These are phyloP conservation scores for Accipiter cooperii DNA, from an alignment of 2,113 vertebrate species.

Conservation along the genomic window DNA sequence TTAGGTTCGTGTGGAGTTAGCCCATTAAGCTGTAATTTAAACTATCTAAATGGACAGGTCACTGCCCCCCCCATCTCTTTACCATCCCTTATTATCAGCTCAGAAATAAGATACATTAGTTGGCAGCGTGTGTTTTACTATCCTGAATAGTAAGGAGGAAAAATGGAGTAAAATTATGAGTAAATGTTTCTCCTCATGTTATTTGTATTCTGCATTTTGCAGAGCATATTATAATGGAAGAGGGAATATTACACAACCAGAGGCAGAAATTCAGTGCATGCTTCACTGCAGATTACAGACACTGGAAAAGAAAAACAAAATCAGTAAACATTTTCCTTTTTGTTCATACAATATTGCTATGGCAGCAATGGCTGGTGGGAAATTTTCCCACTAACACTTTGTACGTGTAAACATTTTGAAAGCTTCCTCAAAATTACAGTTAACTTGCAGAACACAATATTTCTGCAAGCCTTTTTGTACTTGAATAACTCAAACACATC, in stretches of 20 bases:
- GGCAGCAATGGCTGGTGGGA: background rate
- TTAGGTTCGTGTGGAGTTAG: background rate
- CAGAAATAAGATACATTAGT: background rate
- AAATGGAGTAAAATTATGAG: background rate
- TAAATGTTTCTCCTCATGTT: background rate
- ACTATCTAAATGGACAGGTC: background rate
- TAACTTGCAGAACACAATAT: background rate
- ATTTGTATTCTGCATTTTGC: background rate
- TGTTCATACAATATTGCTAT: background rate
- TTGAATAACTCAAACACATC: background rate
- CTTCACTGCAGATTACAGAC: background rate
- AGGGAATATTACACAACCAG: background rate
- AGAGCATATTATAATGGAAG: background rate
- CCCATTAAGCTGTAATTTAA: constrained; percentile 17
- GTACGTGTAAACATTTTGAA: background rate
- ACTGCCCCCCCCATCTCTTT: background rate
- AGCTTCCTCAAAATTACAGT: background rate
- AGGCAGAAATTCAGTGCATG: background rate
- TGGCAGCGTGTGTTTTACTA: background rate
- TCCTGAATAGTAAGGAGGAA: background rate
- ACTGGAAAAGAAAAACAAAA: background rate
- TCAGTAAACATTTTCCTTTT: background rate
- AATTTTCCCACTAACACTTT: background rate
- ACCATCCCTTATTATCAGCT: background rate
- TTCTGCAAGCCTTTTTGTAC: background rate